Evolutionary conservation across 2,888 invertebrate species (phyloP), one percentile per base, ranked within the genome.

Genomic region (Agonopterix subpropinquella): DNA sequence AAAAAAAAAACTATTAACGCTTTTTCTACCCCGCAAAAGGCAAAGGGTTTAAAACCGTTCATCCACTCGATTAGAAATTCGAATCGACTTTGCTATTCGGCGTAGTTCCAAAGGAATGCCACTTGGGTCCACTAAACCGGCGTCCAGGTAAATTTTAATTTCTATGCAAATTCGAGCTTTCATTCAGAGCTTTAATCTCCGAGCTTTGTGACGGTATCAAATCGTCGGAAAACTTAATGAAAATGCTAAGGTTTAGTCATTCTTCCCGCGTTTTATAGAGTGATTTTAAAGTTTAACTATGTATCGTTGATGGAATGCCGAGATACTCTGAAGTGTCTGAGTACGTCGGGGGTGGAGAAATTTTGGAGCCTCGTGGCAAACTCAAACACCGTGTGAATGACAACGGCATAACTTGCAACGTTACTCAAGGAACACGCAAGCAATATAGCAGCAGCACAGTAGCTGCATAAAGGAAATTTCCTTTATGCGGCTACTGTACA

Each of bases 101-200:
- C 7, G 42, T 44, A 44, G 37, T 45, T 36, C 39, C 39, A 73
- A 78, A 75, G 78, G 79, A 70, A 78, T 80, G 69, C 28, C 28
- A 28, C 73, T 77, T 72, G 69, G 70, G 80, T 77, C 80, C 81
- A 80, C 77, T 80, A 76, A 65, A 48, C 44, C 68, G 62, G 81
- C 28, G 28, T 77, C 81, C 85, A 88, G 87, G 86, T 87, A 80
- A 80, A 84, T 86, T 86, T 88, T 88, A 85, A 88, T 88, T 86
- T 88, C 85, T 80, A 88, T 88, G 87, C 86, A 83, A 88, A 88
- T 88, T 77, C 70, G 74, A 80, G 80, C 80, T 80, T 80, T 82
- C 80, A 74, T 82, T 81, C 75, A 71, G 71, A 67, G 65, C 64
- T 80, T 36, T 82, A 85, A 85, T 84, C 83, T 80, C 79, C 77